These are phyloP conservation scores for Stegodyphus dumicola DNA, from an alignment of 1,140 invertebrate species.

Conservation along the genomic window DNA sequence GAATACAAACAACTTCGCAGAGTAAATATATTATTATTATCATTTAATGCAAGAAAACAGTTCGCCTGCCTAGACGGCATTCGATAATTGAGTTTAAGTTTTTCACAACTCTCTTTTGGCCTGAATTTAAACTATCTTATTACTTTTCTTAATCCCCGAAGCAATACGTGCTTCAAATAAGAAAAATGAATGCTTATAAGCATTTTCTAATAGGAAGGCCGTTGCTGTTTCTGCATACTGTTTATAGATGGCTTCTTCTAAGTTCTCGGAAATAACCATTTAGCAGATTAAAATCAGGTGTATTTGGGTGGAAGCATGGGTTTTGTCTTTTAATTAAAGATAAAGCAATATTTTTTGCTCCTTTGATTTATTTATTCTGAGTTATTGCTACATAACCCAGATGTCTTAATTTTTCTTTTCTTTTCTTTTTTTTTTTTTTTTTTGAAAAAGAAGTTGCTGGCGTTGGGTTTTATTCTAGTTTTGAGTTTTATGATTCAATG, in stretches of 20 bases:
- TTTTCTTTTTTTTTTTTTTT: slow-evolving; percentile 4
- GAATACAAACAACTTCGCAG: too few species aligned
- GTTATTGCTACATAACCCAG: slow-evolving; percentile 6
- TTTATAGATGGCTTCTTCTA: background rate
- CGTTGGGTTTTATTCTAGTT: background rate
- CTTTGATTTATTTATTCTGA: background rate
- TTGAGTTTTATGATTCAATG: background rate
- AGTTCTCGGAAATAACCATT: slow-evolving; percentile 8
- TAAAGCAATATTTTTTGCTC: slow-evolving; percentile 1
- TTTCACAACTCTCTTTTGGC: background rate
- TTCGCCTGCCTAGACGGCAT: background rate
- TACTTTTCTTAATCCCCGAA: background rate
- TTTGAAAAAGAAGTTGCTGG: background rate
- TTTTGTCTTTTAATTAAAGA: slow-evolving; percentile 19
- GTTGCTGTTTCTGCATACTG: background rate
- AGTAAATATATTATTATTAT: too few species aligned
- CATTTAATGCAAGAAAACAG: too few species aligned
- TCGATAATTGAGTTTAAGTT: background rate
- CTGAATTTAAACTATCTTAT: background rate
- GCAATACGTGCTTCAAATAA: background rate
- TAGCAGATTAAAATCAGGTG: slow-evolving; percentile 7
- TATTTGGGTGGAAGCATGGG: background rate
- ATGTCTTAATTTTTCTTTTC: background rate
- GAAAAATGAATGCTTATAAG: background rate
- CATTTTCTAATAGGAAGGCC: background rate